A percentile compares a stretch with the other conserved stretches of the same genome.
Evolutionary conservation across 2,888 invertebrate species (phyloP).

Genomic region (Morpho achilles): DNA sequence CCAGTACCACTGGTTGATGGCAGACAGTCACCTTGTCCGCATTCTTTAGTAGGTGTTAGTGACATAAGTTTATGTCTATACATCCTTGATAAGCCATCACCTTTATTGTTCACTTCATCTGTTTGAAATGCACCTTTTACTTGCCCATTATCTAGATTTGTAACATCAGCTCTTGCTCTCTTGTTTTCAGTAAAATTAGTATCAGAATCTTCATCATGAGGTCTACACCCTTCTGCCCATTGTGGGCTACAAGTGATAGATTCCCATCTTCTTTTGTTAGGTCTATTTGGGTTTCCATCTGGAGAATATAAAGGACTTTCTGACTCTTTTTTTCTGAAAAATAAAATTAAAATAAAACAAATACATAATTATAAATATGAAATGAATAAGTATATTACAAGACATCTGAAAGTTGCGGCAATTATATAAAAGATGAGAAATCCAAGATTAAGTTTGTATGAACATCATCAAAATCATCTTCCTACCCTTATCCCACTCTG

Average conservation of each 20-base stretch:
- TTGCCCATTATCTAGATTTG: constrained; percentile 31
- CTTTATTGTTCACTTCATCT: constrained; percentile 47
- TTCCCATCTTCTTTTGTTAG: constrained; percentile 47
- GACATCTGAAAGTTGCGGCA: too few species aligned
- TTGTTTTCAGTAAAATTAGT: constrained; percentile 37
- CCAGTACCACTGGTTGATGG: constrained; percentile 67
- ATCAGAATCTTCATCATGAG: constrained; percentile 43
- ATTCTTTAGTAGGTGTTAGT: constrained; percentile 64
- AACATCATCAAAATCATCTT: too few species aligned
- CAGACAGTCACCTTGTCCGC: constrained; percentile 69
- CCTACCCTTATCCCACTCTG: too few species aligned
- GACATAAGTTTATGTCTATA: constrained; percentile 48
- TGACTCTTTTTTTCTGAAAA: constrained; percentile 50
- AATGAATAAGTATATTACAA: too few species aligned
- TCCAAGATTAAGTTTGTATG: too few species aligned
- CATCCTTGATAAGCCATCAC: constrained; percentile 47
- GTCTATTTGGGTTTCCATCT: constrained; percentile 38
- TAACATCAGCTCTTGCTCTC: constrained; percentile 26
- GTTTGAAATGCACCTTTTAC: constrained; percentile 37
- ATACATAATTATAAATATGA: too few species aligned
- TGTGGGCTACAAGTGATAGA: constrained; percentile 58
- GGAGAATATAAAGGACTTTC: constrained; percentile 55
- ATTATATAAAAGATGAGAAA: too few species aligned
- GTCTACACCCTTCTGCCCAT: constrained; percentile 64
- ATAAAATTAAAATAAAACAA: constrained; percentile 7